Conservation (phyloP, 2,888 invertebrate species). For the Nomada lathburiana region DNA sequence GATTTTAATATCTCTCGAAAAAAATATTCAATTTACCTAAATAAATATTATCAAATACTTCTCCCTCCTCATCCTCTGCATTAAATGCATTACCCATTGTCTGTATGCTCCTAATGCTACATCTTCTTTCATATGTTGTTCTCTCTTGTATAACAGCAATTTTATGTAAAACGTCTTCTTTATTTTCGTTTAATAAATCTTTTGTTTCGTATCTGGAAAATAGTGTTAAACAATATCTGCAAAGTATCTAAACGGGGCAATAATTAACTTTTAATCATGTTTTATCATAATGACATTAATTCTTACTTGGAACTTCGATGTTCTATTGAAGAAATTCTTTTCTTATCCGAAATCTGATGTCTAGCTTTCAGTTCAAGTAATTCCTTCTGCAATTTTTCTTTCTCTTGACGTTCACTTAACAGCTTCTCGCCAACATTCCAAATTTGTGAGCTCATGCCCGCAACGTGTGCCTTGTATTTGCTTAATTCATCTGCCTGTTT, state of each 20-base stretch:
- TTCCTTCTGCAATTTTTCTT: constrained; percentile 85
- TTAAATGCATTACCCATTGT: constrained; percentile 82
- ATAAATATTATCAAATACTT: constrained; percentile 93
- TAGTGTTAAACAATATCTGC: constrained; percentile 15
- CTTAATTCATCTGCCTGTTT: constrained; percentile 81
- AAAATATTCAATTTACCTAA: constrained; percentile 83
- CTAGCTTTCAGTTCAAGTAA: constrained; percentile 69
- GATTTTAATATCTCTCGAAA: constrained; percentile 5
- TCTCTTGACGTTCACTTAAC: constrained; percentile 86
- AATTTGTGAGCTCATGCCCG: constrained; percentile 86
- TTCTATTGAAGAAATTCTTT: constrained; percentile 32
- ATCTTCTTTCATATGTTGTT: constrained; percentile 75
- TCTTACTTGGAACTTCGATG: constrained; percentile 74
- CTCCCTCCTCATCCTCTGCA: constrained; percentile 93
- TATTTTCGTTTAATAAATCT: constrained; percentile 64
- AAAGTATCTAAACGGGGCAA: constrained; percentile 1
- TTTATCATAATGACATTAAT: not conserved
- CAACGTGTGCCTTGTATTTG: constrained; percentile 86
- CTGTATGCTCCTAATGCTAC: constrained; percentile 80
- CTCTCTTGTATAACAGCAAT: constrained; percentile 69
- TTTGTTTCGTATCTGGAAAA: constrained; percentile 72
- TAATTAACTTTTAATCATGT: not conserved
- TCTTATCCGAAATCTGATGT: constrained; percentile 20
- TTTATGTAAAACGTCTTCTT: constrained; percentile 50
- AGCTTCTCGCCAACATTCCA: constrained; percentile 88